Evolutionary conservation across 2,888 invertebrate genomes (phyloP), one percentile per base, ranked within the genome.

Genomic region (Cephalotes varians): DNA sequence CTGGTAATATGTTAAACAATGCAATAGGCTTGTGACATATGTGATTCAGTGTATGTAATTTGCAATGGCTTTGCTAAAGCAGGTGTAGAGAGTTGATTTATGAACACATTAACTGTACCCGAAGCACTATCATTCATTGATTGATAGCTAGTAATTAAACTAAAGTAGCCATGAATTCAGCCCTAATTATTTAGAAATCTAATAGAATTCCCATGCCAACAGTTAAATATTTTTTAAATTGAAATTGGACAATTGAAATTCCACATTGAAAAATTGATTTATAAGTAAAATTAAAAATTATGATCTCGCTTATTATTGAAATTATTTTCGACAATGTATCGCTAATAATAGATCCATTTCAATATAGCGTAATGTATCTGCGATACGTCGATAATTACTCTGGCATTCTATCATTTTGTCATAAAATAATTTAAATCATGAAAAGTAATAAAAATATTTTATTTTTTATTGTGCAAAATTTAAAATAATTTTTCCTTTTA

Each of bases 111-210:
- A 79, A 69, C 44, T 71, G 44, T 69, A 58, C 12, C 9, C 73
- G 21, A 56, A 34, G 15, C 56, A 10, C 56, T 71, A 77, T 79
- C 77, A 56, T 72, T 58, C 47, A 56, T 72, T 79, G 77, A 79
- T 79, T 79, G 77, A 79, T 79, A 71, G 56, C 56, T 34, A 25
- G 44, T 71, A 79, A 79, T 79, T 79, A 79, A 44, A 79, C 77
- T 34, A 58, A 72, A 79, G 72, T 72, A 79, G 56, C 77, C 34
- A 25, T 44, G 12, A 15, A 31, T 71, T 71, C 54, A 21, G 6
- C 21, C 10, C 56, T 79, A 79, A 79, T 79, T 79, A 79, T 44
- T 34, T 44, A 34, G 72, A 37, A 72, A 71, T 72, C 34, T 31
- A 44, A 56, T 44, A 7, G 4, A 51, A 40, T 31, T 77, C 7